A percentile compares a stretch with the other conserved stretches of the same genome.
Conservation (phyloP, 2,113 vertebrate species). For the Talpa occidentalis region DNA sequence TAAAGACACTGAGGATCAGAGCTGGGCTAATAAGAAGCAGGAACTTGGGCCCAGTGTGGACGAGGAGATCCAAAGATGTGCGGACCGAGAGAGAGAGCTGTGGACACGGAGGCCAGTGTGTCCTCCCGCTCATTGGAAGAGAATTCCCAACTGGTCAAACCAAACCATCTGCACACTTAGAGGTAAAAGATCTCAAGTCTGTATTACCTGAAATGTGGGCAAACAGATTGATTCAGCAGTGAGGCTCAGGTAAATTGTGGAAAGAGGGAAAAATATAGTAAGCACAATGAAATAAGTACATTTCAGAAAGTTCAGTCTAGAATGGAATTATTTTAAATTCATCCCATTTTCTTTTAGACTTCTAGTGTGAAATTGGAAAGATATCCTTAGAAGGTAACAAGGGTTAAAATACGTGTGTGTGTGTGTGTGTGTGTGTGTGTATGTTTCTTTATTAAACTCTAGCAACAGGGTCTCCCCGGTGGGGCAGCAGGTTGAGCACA, state of each 20-base stretch:
- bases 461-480: too few relatives aligned
- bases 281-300: background rate
- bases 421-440: background rate
- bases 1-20: background rate
- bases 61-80: background rate
- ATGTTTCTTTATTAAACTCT: background rate
- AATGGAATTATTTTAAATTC: slow-evolving; percentile 31
- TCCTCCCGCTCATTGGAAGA: background rate
- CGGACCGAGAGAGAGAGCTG: background rate
- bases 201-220: background rate
- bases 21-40: background rate
- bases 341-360: slow-evolving; percentile 37
- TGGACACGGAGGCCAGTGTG: background rate
- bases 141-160: background rate
- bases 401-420: background rate
- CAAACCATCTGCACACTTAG: background rate
- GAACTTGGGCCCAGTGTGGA: background rate
- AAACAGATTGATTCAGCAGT: background rate
- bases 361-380: background rate
- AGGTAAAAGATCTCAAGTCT: background rate
- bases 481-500: too few relatives aligned
- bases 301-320: slow-evolving; percentile 2
- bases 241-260: background rate
- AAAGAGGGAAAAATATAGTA: background rate
- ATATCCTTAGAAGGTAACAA: background rate